These are phyloP conservation scores for Eidolon helvum DNA, from an alignment of 2,113 vertebrate genomes.

Conservation along the genomic window DNA sequence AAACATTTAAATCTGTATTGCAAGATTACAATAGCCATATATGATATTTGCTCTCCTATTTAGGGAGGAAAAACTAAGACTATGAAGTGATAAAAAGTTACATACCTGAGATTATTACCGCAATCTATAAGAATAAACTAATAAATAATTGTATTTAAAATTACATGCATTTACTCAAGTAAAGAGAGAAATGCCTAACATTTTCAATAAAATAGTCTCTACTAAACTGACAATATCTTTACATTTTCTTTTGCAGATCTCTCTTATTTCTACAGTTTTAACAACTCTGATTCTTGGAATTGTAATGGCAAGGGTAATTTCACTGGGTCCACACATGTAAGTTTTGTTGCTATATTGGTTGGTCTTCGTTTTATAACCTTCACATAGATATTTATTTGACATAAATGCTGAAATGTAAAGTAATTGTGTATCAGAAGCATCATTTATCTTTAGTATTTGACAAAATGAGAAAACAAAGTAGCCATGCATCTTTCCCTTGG, in stretches of 20 bases:
- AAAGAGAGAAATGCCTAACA: not conserved
- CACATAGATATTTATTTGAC: not conserved
- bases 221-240: not conserved
- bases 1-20: not conserved
- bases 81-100: not conserved
- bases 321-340: slow-evolving; percentile 90
- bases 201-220: not conserved
- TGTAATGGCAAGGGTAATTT: slow-evolving; percentile 88
- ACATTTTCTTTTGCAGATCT: slow-evolving; percentile 86
- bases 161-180: not conserved
- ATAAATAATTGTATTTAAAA: not conserved
- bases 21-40: not conserved
- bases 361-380: not conserved
- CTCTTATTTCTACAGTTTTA: slow-evolving; percentile 92
- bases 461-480: not conserved
- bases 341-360: slow-evolving; percentile 70
- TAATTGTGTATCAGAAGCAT: not conserved
- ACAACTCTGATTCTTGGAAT: slow-evolving; percentile 89
- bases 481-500: not conserved
- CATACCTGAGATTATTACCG: not conserved
- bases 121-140: not conserved
- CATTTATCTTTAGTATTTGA: not conserved
- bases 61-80: not conserved
- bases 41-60: not conserved
- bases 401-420: not conserved